These are phyloP conservation scores for Gila orcuttii DNA, from an alignment of 2,113 vertebrate genomes.

Conservation along the genomic window DNA sequence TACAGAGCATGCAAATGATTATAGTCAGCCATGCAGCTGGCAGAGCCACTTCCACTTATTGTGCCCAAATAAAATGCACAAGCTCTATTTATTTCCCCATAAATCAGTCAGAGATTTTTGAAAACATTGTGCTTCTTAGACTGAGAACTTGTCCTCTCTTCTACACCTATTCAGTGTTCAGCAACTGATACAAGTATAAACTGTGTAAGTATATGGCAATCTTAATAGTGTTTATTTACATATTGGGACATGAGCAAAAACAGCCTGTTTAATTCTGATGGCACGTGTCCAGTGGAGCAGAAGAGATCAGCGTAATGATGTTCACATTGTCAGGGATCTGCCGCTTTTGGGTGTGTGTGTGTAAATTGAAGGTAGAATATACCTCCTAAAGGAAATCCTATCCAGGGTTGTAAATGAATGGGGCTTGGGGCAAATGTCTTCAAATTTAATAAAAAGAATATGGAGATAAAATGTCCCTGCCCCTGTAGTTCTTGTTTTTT, in stretches of 20 bases:
- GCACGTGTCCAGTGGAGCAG: neutral
- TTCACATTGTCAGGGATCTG: neutral
- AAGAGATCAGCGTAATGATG: neutral
- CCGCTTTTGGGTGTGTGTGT: neutral
- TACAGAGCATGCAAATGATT: conserved; percentile 36
- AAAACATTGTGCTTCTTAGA: neutral
- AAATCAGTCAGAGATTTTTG: neutral
- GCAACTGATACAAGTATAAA: neutral
- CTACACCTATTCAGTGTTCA: neutral
- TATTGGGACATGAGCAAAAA: neutral
- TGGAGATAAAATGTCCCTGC: neutral
- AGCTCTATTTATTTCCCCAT: neutral
- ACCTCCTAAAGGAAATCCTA: neutral
- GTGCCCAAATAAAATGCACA: conserved; percentile 6
- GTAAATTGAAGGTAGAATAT: neutral
- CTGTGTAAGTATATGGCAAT: neutral
- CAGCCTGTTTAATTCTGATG: neutral
- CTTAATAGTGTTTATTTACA: neutral
- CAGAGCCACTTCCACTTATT: conserved; percentile 31
- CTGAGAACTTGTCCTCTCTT: neutral
- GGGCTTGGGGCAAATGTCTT: neutral
- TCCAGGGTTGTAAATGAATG: neutral
- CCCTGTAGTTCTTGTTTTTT: neutral
- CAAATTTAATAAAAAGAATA: neutral
- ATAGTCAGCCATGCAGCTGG: conserved; percentile 10